Conservation (phyloP, 2,888 invertebrate species). For the Amphiduros pacificus region DNA sequence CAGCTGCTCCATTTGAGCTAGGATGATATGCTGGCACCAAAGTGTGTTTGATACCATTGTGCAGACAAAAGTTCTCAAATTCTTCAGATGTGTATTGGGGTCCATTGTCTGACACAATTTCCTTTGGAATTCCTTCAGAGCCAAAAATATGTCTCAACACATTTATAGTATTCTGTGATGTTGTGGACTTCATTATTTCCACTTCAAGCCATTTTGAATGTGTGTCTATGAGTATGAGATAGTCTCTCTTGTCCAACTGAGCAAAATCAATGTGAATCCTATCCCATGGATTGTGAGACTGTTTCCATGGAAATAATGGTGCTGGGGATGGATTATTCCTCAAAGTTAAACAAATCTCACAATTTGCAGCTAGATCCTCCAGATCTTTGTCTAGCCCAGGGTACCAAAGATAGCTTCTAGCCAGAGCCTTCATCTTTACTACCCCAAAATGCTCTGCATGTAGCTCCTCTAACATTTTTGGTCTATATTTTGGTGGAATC, state of each 20-base stretch:
- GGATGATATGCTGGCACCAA: background rate
- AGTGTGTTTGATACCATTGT: background rate
- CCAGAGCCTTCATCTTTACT: background rate
- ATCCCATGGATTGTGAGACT: background rate
- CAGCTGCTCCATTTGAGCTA: background rate
- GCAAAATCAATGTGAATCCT: background rate
- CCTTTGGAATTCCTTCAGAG: background rate
- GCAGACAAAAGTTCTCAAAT: background rate
- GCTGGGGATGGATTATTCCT: background rate
- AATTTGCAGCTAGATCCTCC: background rate
- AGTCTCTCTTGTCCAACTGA: background rate
- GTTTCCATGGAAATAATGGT: background rate
- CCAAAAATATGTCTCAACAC: no score
- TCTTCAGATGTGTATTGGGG: background rate
- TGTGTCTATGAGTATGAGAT: background rate
- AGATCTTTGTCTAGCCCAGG: background rate
- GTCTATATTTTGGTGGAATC: slow-evolving; percentile 1
- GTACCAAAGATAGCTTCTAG: slow-evolving; percentile 6
- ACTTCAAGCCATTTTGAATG: background rate
- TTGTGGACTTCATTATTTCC: background rate
- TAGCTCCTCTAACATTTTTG: background rate
- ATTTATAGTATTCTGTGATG: background rate
- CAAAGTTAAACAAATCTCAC: background rate
- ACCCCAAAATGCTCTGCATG: slow-evolving; percentile 6
- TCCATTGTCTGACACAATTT: slow-evolving; percentile 3